Evolutionary conservation across 2,113 vertebrate species (phyloP).

Genomic region (Trochalopteron elliotii): DNA sequence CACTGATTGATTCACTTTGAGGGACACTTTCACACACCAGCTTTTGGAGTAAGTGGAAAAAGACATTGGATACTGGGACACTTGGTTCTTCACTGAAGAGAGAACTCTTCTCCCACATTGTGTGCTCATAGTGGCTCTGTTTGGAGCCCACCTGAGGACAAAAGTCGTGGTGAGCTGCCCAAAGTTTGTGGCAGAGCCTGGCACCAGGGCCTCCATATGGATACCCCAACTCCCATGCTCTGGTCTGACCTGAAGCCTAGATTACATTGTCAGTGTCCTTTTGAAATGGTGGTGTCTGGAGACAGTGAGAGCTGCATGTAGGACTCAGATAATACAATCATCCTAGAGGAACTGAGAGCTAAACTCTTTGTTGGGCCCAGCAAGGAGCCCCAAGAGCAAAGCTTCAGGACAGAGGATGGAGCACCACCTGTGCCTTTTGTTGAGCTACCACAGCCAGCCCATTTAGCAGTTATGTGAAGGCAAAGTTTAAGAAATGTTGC

Average conservation of each 20-base stretch:
- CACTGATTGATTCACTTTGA: neutral
- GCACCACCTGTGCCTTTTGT: neutral
- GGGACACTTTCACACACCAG: neutral
- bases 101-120: neutral
- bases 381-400: neutral
- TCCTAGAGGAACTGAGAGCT: neutral
- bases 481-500: neutral
- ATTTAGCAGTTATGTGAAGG: neutral
- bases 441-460: neutral
- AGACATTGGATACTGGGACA: neutral
- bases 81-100: neutral
- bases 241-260: neutral
- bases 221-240: neutral
- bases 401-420: neutral
- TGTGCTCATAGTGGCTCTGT: neutral
- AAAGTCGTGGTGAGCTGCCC: neutral
- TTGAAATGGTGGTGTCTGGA: neutral
- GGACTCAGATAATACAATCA: neutral
- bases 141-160: neutral
- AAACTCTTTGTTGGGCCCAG: neutral
- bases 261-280: neutral
- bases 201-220: rapidly evolving
- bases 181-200: neutral
- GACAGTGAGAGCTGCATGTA: neutral
- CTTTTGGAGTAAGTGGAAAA: neutral